A percentile compares a stretch with the other conserved stretches of the same genome.
phyloP scores from a whole-genome alignment of 1,140 invertebrate species.

The Oedothorax gibbosus region DNA sequence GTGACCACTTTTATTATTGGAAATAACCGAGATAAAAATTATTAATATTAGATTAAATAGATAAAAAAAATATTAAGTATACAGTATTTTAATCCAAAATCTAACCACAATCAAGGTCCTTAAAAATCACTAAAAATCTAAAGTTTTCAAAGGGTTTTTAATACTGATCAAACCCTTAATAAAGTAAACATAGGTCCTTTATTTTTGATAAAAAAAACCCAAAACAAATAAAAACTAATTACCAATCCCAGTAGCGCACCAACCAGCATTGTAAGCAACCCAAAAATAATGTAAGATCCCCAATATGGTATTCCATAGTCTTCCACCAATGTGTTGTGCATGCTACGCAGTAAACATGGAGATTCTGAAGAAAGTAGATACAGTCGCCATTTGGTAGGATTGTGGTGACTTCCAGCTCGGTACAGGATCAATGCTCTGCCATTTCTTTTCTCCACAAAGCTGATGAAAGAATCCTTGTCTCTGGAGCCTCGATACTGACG shows the following conservation, averaged over 20 bases:
- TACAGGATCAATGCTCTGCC: constrained; percentile 87
- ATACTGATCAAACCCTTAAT: too few relatives aligned
- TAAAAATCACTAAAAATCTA: too few relatives aligned
- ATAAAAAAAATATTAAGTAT: too few relatives aligned
- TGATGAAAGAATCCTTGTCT: constrained; percentile 86
- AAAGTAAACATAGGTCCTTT: too few relatives aligned
- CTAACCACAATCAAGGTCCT: too few relatives aligned
- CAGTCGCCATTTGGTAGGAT: constrained; percentile 90
- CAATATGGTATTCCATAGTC: constrained; percentile 95
- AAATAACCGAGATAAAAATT: too few relatives aligned
- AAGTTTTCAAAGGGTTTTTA: too few relatives aligned
- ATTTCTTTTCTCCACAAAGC: constrained; percentile 89
- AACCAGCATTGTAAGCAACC: constrained; percentile 88
- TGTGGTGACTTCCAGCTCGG: constrained; percentile 91
- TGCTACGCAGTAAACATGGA: constrained; percentile 83
- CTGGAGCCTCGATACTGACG: constrained; percentile 91
- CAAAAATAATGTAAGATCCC: constrained; percentile 96
- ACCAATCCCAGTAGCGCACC: constrained; percentile 93
- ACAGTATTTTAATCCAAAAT: too few relatives aligned
- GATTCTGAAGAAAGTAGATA: constrained; percentile 94
- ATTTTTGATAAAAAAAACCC: too few relatives aligned
- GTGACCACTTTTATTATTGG: too few relatives aligned
- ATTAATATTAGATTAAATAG: too few relatives aligned
- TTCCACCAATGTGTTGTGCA: constrained; percentile 91
- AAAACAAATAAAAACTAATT: constrained; percentile 65